These are phyloP conservation scores for Neomorphus geoffroyi DNA, from an alignment of 2,797 vertebrate species.

Conservation along the genomic window DNA sequence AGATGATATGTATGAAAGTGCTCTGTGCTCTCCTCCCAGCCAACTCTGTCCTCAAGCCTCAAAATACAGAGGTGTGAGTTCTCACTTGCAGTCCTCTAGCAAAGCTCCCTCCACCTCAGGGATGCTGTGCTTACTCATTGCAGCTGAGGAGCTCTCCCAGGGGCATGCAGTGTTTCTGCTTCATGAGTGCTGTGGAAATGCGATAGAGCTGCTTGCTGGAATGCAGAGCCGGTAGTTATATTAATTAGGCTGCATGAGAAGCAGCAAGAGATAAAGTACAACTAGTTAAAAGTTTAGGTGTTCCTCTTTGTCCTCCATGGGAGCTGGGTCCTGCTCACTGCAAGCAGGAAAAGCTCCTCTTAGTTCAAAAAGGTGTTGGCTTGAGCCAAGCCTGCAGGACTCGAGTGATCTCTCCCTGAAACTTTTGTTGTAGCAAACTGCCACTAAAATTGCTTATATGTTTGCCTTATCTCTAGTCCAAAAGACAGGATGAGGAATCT, in stretches of 20 bases:
- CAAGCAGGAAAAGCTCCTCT: background rate
- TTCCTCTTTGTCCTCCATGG: background rate
- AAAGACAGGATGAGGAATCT: background rate
- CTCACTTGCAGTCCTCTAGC: background rate
- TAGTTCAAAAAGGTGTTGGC: background rate
- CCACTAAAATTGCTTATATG: background rate
- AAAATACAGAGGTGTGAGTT: background rate
- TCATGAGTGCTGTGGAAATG: background rate
- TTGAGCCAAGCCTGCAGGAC: background rate
- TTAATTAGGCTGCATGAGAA: background rate
- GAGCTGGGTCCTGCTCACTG: background rate
- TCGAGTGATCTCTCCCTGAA: background rate
- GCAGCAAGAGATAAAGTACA: background rate
- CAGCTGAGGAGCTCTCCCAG: background rate
- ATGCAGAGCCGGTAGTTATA: background rate
- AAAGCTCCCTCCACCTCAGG: background rate
- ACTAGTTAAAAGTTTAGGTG: background rate
- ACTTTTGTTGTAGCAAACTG: background rate
- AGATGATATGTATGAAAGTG: constrained; percentile 23
- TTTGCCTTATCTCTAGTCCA: background rate
- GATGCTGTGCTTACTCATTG: constrained; percentile 2
- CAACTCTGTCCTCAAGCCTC: background rate
- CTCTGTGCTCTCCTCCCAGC: background rate
- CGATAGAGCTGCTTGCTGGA: background rate
- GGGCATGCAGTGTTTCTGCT: background rate